phyloP scores from a whole-genome alignment of 2,888 invertebrate species.

The Rhorus exstirpatorius region DNA sequence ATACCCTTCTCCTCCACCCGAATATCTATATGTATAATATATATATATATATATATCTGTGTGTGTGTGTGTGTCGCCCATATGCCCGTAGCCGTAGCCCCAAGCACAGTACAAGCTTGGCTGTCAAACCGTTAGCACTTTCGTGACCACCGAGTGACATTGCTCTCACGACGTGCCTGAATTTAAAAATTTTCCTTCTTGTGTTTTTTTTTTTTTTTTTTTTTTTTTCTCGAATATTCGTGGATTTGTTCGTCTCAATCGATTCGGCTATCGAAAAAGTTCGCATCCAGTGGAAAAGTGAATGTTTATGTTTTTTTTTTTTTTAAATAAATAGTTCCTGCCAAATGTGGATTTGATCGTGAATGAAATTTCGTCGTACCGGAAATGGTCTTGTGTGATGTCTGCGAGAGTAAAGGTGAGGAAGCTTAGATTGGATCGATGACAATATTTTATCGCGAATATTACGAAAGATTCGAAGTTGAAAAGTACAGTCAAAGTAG shows the following conservation, averaged over 20 bases:
- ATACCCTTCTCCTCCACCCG: slow-evolving; percentile 47
- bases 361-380: slow-evolving; percentile 34
- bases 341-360: slow-evolving; percentile 53
- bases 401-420: slow-evolving; percentile 82
- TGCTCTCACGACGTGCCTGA: slow-evolving; percentile 40
- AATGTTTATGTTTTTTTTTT: not conserved
- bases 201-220: not conserved
- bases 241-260: not conserved
- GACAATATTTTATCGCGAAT: too few species aligned
- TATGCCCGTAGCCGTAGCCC: slow-evolving; percentile 76
- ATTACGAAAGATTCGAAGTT: not conserved
- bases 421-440: not conserved
- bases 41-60: too few species aligned
- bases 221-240: not conserved
- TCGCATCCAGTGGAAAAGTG: not conserved
- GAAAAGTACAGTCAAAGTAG: too few species aligned
- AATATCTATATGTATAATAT: slow-evolving; percentile 68
- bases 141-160: slow-evolving; percentile 65
- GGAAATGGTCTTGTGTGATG: slow-evolving; percentile 83
- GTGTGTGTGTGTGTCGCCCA: slow-evolving; percentile 74
- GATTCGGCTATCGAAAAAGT: not conserved
- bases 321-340: not conserved
- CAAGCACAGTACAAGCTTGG: slow-evolving; percentile 79
- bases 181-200: not conserved
- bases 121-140: slow-evolving; percentile 82